Evolutionary conservation across 2,113 vertebrate genomes (phyloP), one percentile per base, ranked within the genome.

Genomic region (Osmerus eperlanus): DNA sequence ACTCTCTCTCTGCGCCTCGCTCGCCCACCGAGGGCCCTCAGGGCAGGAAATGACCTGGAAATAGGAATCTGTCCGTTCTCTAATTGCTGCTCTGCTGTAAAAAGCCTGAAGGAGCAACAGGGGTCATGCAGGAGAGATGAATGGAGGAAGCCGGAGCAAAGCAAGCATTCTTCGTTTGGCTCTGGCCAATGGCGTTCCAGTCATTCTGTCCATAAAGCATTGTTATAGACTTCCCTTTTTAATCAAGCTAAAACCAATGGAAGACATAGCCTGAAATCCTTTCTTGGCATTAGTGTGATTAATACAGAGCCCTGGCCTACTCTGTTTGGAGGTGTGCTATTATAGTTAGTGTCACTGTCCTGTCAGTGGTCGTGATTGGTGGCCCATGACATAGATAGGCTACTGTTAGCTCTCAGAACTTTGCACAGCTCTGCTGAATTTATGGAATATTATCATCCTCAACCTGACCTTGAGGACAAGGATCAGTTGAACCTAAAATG

Each of bases 221-320:
- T 51, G 56, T 68, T 68, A 74, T 68, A 52, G 66, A 51, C 47
- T 25, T 68, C 47, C 28, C 56, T 61, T 74, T 62, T 74, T 68
- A 74, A 74, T 68, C 72, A 74, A 59, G 65, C 29, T 65, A 58
- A 83, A 78, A 81, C 68, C 36, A 73, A 66, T 78, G 70, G 58
- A 77, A 72, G 71, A 70, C 51, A 28, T 53, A 41, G 59, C 18
- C 64, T 55, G 60, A 29, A 56, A 36, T 36, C 70, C 32, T 54
- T 80, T 74, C n/a, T 6, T 32, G 51, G 51, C 71, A 70, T 72
- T 65, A 41, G 15, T 62, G 75, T 63, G 71, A 80, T 69, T 75
- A 71, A 78, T 77, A 47, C 51, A 25, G 65, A 63, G 32, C 58
- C 23, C 54, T 41, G 23, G 54, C 69, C 60, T n/a, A 53, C 55